Conservation (phyloP, 2,113 vertebrate genomes). For the Manacus vitellinus region DNA sequence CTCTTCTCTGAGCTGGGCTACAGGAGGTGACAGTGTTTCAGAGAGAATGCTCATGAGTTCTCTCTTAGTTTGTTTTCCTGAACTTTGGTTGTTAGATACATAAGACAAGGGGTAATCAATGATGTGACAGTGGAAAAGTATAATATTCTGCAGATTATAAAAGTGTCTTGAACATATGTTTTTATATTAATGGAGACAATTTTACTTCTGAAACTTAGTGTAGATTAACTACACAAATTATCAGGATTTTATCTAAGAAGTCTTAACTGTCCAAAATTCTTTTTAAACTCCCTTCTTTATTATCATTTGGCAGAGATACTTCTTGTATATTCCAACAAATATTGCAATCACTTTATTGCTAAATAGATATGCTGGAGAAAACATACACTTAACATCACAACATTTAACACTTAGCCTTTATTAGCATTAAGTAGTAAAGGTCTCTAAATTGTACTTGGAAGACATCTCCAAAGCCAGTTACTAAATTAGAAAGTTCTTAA, state of each 20-base stretch:
- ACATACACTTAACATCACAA: background rate
- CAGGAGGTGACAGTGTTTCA: background rate
- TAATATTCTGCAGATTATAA: background rate
- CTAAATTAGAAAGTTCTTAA: background rate
- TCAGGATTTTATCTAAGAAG: slow-evolving; percentile 55
- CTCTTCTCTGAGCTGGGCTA: background rate
- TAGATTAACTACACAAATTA: slow-evolving; percentile 8
- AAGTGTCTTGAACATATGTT: background rate
- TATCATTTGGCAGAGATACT: slow-evolving; percentile 58
- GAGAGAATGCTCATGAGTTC: background rate
- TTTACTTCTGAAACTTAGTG: background rate
- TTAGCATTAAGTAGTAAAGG: background rate
- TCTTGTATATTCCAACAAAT: slow-evolving; percentile 48
- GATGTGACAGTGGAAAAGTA: background rate
- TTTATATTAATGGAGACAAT: background rate
- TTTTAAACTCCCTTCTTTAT: slow-evolving; percentile 38
- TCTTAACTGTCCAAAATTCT: slow-evolving; percentile 41
- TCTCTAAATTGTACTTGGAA: background rate
- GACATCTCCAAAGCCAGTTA: background rate
- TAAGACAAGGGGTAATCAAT: background rate
- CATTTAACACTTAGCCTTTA: background rate
- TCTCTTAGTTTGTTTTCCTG: background rate
- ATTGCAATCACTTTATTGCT: slow-evolving; percentile 53
- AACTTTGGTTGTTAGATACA: background rate
- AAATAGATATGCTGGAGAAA: slow-evolving; percentile 25